Conservation (phyloP, 2,113 vertebrate species). For the Madoqua kirkii region DNA sequence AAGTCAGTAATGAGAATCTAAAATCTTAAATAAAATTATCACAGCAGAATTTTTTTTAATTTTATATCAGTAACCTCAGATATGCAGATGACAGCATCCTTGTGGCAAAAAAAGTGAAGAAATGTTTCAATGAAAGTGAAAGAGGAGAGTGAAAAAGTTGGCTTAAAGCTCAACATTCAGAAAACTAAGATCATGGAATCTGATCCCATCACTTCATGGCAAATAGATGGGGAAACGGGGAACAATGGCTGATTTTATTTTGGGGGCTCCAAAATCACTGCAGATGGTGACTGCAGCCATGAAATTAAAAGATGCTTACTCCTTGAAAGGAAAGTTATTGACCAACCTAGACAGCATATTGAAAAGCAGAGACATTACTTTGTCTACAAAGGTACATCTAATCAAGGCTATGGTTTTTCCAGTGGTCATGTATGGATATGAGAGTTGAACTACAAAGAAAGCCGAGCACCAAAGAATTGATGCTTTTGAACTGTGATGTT, state of each 20-base stretch:
- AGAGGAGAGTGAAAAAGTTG: too few species aligned
- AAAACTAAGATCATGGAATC: too few species aligned
- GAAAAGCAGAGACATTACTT: not conserved
- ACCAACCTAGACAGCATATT: not conserved
- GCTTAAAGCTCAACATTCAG: too few species aligned
- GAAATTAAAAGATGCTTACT: not conserved
- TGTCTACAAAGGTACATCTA: not conserved
- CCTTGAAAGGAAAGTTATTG: not conserved
- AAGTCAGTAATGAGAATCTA: not conserved
- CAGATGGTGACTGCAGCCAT: too few species aligned
- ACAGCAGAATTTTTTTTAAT: not conserved
- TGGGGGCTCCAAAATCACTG: too few species aligned
- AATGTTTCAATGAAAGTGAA: not conserved
- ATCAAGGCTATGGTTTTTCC: not conserved
- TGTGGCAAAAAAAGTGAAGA: not conserved
- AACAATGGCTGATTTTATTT: too few species aligned
- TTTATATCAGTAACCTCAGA: not conserved
- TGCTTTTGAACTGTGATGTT: not conserved
- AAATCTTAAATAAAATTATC: not conserved
- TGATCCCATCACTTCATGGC: too few species aligned
- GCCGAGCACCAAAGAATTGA: accelerated
- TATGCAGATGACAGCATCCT: not conserved
- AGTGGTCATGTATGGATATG: not conserved
- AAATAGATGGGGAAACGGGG: too few species aligned
- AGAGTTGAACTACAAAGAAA: not conserved